Evolutionary conservation across 2,797 vertebrate genomes (phyloP), one percentile per base, ranked within the genome.

Genomic region (Gobio occitaniae): DNA sequence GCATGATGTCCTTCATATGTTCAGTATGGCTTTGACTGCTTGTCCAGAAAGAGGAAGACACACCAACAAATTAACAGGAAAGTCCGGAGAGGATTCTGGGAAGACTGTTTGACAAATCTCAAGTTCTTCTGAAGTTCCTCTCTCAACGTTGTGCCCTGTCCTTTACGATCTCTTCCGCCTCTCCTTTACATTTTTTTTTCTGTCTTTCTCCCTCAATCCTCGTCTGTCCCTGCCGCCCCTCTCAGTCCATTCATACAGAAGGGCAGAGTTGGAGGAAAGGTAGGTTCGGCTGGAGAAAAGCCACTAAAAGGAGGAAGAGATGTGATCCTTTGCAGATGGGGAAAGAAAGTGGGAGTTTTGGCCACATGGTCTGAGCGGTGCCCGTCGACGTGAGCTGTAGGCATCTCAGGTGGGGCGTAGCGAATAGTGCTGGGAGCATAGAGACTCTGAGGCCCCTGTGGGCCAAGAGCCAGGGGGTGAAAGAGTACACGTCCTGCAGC

Each of bases 401-500:
- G 95, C 87, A 97, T 92, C 90, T 97, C 97, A 0, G 97, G 94
- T 0, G 97, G 97, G 61, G 96, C 97, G 0, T 97, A 97, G 86
- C 97, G 96, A 90, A 98, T 98, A 78, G 97, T 95, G 91, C 97
- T 96, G 0, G 97, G 96, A 4, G 97, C 89, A n/a, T 97, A 97
- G 56, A 96, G 95, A 89, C 96, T 96, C 92, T 95, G 94, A 70
- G 94, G 95, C 72, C 95, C 95, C 91, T 93, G 95, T 0, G 89
- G 96, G 88, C 93, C 95, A 38, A 92, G 95, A 84, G 96, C 92
- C 0, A 96, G 90, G 2, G 84, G 97, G 89, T 96, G 95, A 90
- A 96, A 96, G 16, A 97, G 96, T 89, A 97, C 94, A 86, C 96
- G 94, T 65, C 96, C 95, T 0, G 96, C 93, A 11, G 94, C 93